Evolutionary conservation across 53 echinoderm and acorn worm species (phyloP).

Genomic region (Luidia sarsii): DNA sequence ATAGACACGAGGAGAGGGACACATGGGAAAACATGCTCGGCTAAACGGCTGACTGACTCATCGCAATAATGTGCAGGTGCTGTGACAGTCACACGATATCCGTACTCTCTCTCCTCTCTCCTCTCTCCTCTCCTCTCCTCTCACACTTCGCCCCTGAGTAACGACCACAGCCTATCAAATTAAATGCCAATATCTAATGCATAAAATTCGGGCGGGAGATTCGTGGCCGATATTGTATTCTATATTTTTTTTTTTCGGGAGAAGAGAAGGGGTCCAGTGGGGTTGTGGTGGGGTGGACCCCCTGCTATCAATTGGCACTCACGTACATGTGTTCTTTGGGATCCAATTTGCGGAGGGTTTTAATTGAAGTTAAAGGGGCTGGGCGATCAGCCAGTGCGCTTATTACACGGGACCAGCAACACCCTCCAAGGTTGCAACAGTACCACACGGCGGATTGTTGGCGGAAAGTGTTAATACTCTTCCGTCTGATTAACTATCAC

Average conservation of each 20-base stretch:
- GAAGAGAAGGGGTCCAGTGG: no score
- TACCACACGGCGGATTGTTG: no score
- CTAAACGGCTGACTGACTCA: conserved; percentile 53
- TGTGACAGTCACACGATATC: conserved; percentile 35
- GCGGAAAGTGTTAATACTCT: no score
- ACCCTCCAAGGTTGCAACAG: no score
- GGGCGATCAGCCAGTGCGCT: not conserved
- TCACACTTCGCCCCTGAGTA: conserved; percentile 47
- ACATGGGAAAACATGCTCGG: conserved; percentile 45
- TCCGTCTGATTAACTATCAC: no score
- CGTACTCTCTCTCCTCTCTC: no score
- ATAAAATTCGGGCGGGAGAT: conserved; percentile 46
- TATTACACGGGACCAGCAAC: no score
- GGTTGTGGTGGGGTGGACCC: no score
- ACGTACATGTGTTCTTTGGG: not conserved
- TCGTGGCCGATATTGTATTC: conserved; percentile 2
- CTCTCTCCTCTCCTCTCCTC: no score
- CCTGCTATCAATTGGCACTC: conserved; percentile 9
- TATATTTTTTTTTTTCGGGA: not conserved
- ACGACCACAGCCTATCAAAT: conserved; percentile 47
- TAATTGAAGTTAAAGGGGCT: no score
- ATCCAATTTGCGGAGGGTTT: no score
- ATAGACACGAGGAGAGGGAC: not conserved
- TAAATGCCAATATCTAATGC: conserved; percentile 48
- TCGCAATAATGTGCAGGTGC: conserved; percentile 55